Conservation (phyloP, 2,113 vertebrate species). For the Synodontis membranacea region DNA sequence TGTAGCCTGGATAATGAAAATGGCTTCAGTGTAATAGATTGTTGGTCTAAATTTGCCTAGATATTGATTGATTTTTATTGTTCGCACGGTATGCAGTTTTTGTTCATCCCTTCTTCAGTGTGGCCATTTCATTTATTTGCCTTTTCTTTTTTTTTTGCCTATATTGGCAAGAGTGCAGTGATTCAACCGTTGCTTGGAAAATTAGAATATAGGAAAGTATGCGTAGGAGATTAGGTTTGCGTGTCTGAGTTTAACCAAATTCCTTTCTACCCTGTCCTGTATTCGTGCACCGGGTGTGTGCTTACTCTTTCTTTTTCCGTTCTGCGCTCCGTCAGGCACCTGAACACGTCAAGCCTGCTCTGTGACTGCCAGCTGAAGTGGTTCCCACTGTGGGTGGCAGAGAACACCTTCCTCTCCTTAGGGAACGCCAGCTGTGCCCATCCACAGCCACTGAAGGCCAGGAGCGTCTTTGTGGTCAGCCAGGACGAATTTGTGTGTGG, state of each 20-base stretch:
- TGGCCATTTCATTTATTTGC: background rate
- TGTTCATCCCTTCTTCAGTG: background rate
- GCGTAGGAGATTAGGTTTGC: background rate
- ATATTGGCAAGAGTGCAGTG: background rate
- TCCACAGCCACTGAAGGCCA: slow-evolving; percentile 89
- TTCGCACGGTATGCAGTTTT: background rate
- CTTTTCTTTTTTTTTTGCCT: background rate
- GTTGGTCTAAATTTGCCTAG: background rate
- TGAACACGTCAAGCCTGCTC: slow-evolving; percentile 95
- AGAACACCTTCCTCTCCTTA: slow-evolving; percentile 84
- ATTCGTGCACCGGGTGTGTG: background rate
- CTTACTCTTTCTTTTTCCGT: background rate
- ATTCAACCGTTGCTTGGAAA: background rate
- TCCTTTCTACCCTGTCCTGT: background rate
- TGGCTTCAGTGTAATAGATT: background rate
- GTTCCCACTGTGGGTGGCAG: slow-evolving; percentile 90
- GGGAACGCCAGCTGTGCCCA: slow-evolving; percentile 94
- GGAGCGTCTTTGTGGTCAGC: slow-evolving; percentile 84
- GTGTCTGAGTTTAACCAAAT: background rate
- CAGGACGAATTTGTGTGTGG: slow-evolving; percentile 93
- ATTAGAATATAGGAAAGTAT: background rate
- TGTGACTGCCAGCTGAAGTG: slow-evolving; percentile 98
- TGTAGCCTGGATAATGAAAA: background rate
- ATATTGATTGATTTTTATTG: background rate
- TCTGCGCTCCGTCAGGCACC: slow-evolving; percentile 72